Percentiles rank a stretch among this genome's conserved stretches.
Conservation (phyloP, 2,888 invertebrate species). For the Thyatira batis region DNA sequence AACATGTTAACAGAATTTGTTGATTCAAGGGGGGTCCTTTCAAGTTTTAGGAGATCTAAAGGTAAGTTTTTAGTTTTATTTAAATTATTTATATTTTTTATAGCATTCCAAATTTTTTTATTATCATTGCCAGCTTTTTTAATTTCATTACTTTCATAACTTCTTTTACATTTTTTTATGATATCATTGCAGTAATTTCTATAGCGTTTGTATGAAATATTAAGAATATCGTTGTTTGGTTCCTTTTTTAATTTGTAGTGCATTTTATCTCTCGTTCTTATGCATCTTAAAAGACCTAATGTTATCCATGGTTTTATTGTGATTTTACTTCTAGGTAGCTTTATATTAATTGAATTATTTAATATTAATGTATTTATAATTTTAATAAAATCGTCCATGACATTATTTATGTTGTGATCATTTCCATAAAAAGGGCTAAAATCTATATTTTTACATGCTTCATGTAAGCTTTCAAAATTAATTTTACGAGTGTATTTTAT, state of each 20-base stretch:
- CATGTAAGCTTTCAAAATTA: neutral
- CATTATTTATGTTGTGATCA: neutral
- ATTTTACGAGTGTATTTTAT: neutral
- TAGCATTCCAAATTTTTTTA: conserved; percentile 5
- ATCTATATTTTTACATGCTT: neutral
- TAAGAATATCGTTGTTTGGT: neutral
- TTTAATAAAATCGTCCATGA: neutral
- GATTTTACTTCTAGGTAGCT: conserved; percentile 6
- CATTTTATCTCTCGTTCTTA: neutral
- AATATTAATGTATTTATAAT: conserved; percentile 1
- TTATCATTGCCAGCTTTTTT: neutral
- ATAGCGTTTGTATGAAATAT: neutral
- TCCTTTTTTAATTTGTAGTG: conserved; percentile 8
- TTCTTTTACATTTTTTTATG: conserved; percentile 4
- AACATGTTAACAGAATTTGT: neutral
- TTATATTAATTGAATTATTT: conserved; percentile 2
- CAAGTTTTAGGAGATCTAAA: neutral
- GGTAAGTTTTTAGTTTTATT: neutral
- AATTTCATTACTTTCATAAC: conserved; percentile 3
- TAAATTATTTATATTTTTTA: neutral
- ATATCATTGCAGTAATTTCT: conserved; percentile 12
- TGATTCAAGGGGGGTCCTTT: neutral
- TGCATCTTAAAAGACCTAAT: conserved; percentile 9
- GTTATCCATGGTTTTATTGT: conserved; percentile 17
- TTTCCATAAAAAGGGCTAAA: neutral